Percentiles rank a stretch among this genome's conserved stretches.
Evolutionary conservation across 2,797 vertebrate genomes (phyloP).

Genomic region (Pangasius mekongensis): DNA sequence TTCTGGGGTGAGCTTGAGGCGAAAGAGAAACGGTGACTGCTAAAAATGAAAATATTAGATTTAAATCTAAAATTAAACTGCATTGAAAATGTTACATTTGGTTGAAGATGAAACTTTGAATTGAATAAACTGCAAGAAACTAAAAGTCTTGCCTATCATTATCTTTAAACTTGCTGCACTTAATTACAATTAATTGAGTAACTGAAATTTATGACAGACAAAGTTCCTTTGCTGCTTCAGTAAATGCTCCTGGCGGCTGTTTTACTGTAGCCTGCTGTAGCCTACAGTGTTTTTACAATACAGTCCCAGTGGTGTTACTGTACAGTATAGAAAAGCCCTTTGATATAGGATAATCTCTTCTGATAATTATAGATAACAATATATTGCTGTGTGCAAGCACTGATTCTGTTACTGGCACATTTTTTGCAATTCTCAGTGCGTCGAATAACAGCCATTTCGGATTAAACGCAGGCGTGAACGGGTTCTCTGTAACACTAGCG

Average conservation of each 20-base stretch:
- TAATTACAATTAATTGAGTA: too few species aligned
- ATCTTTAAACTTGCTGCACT: neutral
- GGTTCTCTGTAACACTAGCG: too few species aligned
- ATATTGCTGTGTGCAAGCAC: neutral
- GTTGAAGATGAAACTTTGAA: neutral
- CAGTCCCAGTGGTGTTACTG: neutral
- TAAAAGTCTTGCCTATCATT: neutral
- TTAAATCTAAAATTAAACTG: neutral
- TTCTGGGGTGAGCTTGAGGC: neutral
- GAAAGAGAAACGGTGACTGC: neutral
- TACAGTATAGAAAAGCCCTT: neutral
- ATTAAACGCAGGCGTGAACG: neutral
- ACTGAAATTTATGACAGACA: neutral
- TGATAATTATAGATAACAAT: constrained; percentile 11
- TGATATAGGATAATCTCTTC: neutral
- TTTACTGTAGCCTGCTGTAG: neutral
- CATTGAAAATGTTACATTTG: neutral
- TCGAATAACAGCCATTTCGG: neutral
- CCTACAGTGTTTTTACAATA: neutral
- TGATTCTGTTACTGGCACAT: neutral
- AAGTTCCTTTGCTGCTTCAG: neutral
- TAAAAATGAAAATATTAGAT: neutral
- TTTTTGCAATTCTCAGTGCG: neutral
- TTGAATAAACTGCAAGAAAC: neutral
- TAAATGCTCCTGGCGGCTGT: neutral